Base-by-base conservation (phyloP, 1,140 invertebrate species). In the Trichonephila clavipes region DNA sequence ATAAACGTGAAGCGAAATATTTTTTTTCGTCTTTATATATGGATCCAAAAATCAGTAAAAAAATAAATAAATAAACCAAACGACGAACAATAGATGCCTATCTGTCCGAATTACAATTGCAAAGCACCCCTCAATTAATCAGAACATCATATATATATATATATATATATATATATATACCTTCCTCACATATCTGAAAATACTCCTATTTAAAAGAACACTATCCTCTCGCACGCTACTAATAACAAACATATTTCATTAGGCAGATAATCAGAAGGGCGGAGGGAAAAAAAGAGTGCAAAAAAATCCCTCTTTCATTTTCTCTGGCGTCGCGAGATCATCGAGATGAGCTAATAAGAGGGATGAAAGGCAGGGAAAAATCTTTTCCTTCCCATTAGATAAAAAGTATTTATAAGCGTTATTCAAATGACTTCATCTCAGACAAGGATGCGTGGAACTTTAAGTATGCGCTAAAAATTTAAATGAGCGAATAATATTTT, bases 401-500 rank as follows among this genome's bases (percentile, higher is more conserved):
- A 83, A 83, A 83, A 58, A 83, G 51, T 58, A 83, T 83, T 83
- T 83, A 83, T 58, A 83, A 83, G 82, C 82, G 82, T 83, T 83
- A 83, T 83, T 83, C 82, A 83, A 83, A 83, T 83, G 82, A 83
- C 82, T 83, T 83, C 82, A 59, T 83, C 12, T 21, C 44, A n/a
- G 18, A 82, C 5, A 51, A 7, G 21, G 18, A 44, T 51, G 82
- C 82, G 51, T 10, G 44, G 77, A 28, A 28, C 72, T 77, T n/a
- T 77, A 40, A 77, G 19, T 18, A 51, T 83, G 82, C 51, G 82
- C 58, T 83, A 83, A n/a, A 83, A 83, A 83, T 83, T 83, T 83
- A 83, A 83, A 83, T 83, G 82, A 83, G 82, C 51, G 82, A 83
- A 83, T 83, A 83, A 83, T 83, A 83, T 83, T 83, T 83, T 83